Base-by-base conservation (phyloP, 1,140 invertebrate species). In the Drosophila ercepeae region DNA sequence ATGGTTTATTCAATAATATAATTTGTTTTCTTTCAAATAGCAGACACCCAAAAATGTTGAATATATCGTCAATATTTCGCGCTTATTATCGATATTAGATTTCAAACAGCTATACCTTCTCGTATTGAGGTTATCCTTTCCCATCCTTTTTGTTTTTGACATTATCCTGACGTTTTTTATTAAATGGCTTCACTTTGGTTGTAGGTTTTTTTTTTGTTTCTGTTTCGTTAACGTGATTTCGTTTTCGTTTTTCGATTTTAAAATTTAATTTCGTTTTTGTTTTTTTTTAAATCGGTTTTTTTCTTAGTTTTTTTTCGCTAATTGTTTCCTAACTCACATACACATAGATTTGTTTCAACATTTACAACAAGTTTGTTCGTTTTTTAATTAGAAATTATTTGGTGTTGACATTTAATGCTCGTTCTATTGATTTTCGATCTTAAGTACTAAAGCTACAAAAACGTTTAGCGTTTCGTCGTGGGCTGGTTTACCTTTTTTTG, bases 1-100 rank as follows among this genome's bases (percentile, higher is more conserved):
- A 68, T 54, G 60, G 48, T 68, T 49, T 76, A 76, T 49, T 71
- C 36, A 51, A 41, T 64, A 59, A 41, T 74, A 65, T 74, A 54
- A 42, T 41, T 21, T 59, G 16, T 6, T 42, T 39, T 49, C 51
- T 67, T 77, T 78, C 32, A 78, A 65, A 71, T 75, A 75, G 71
- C 65, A 75, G 67, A 84, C 71, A 86, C 79, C 64, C 61, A 77
- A 79, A 79, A 75, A 58, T 79, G 29, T 83, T 52, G 46, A 84
- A 69, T 84, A 78, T 68, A 39, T 78, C 42, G 49, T 48, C 60
- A 64, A 32, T 32, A 32, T 32, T 11, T 32, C 29, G 29, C 29
- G 29, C 2, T 11, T 81, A 50, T 75, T 75, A 61, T 70, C 65
- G 29, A 32, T 77, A 63, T 83, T 46, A 61, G 45, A 49, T 36